Evolutionary conservation across 1,140 invertebrate species (phyloP).

Genomic region (Brachionus calyciflorus): DNA sequence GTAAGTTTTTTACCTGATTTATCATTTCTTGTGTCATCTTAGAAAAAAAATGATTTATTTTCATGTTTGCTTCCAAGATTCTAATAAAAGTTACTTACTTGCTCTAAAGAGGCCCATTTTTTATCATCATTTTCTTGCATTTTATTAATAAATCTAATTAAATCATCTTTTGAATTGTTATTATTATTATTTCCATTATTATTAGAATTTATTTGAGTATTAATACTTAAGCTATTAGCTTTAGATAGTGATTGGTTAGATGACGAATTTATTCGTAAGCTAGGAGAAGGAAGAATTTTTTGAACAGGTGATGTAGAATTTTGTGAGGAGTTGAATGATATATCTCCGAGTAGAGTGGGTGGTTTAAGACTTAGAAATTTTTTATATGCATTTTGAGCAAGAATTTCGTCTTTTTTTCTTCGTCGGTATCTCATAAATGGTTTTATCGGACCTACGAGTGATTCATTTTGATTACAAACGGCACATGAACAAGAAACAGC

Average conservation of each 20-base stretch:
- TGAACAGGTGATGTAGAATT: constrained; percentile 3
- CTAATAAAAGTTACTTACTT: neutral
- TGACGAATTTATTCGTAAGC: neutral
- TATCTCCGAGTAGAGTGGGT: neutral
- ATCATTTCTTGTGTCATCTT: constrained; percentile 24
- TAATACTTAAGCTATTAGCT: neutral
- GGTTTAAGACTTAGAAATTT: constrained; percentile 45
- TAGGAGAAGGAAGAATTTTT: neutral
- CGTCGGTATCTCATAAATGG: constrained; percentile 21
- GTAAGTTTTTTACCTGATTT: constrained; percentile 6
- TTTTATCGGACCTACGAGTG: constrained; percentile 20
- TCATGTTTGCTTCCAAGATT: neutral
- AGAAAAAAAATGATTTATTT: neutral
- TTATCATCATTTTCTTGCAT: constrained; percentile 25
- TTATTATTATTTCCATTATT: neutral
- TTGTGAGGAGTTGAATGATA: constrained; percentile 10
- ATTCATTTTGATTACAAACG: constrained; percentile 37
- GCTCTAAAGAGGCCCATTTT: constrained; percentile 3
- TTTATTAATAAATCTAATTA: constrained; percentile 20
- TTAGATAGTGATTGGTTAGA: neutral
- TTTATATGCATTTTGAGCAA: constrained; percentile 39
- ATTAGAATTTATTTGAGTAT: too few relatives aligned
- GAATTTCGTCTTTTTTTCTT: constrained; percentile 43
- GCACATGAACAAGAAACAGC: constrained; percentile 39
- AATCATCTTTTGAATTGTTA: constrained; percentile 13